Evolutionary conservation across 2,797 vertebrate genomes (phyloP).

Genomic region (Pseudocheirus occidentalis): DNA sequence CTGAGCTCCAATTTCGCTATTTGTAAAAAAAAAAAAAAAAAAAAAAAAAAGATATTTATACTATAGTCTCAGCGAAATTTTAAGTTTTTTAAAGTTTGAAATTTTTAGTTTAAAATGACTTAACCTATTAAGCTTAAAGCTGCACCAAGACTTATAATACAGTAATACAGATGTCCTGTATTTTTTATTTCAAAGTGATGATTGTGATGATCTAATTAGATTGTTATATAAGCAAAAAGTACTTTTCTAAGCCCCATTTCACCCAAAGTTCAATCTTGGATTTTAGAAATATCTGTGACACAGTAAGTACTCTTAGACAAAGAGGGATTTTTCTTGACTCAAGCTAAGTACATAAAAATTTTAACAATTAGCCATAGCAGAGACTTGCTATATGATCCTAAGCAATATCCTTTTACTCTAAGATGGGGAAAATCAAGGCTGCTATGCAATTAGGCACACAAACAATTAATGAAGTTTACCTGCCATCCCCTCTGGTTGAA

Average conservation of each 20-base stretch:
- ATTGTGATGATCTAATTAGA: not conserved
- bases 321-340: not conserved
- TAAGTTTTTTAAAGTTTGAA: not conserved
- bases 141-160: not conserved
- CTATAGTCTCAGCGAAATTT: not conserved
- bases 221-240: not conserved
- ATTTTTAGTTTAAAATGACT: not conserved
- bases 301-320: not conserved
- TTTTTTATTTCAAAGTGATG: not conserved
- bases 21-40: not conserved
- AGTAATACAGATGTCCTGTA: not conserved
- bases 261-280: not conserved
- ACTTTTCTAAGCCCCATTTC: not conserved
- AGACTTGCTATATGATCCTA: conserved; percentile 21
- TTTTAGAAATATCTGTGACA: not conserved
- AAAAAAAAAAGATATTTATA: not conserved
- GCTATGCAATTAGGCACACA: conserved; percentile 15
- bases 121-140: not conserved
- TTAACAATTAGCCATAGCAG: not conserved
- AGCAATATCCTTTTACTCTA: not conserved
- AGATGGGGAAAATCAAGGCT: conserved; percentile 27
- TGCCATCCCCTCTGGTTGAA: not conserved
- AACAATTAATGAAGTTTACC: not conserved
- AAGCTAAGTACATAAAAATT: not conserved
- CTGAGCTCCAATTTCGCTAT: not conserved